A percentile compares a stretch with the other conserved stretches of the same genome.
Evolutionary conservation across 2,113 vertebrate species (phyloP).

Genomic region (Recurvirostra avosetta): DNA sequence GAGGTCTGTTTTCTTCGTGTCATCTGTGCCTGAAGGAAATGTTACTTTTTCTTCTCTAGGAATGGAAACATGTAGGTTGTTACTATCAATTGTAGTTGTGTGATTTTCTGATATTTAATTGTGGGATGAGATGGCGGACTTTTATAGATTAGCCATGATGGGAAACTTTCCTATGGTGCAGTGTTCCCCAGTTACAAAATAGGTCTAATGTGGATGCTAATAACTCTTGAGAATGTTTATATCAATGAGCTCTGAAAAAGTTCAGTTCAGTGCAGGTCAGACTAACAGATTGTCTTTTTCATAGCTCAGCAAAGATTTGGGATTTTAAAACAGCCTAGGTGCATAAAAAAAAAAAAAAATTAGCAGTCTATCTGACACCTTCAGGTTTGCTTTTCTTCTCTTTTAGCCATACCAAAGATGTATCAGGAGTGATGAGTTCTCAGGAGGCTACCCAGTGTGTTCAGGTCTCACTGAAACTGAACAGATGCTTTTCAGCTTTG

Average conservation of each 20-base stretch:
- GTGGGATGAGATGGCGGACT: neutral
- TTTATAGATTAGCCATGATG: neutral
- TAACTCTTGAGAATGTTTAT: neutral
- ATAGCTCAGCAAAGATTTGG: neutral
- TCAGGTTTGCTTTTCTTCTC: neutral
- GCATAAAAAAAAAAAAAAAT: neutral
- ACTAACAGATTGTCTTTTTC: neutral
- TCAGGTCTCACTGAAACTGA: neutral
- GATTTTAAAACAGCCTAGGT: neutral
- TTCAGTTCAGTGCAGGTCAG: neutral
- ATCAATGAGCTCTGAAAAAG: neutral
- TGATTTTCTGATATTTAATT: neutral
- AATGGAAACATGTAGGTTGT: neutral
- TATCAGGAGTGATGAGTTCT: neutral
- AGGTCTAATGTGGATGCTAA: neutral
- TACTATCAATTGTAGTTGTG: neutral
- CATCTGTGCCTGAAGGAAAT: neutral
- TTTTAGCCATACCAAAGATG: neutral
- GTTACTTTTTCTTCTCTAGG: neutral
- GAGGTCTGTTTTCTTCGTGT: neutral
- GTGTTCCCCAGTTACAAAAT: neutral
- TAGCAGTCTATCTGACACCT: neutral
- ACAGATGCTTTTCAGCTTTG: constrained; percentile 10
- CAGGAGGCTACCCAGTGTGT: neutral
- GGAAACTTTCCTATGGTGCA: neutral